Evolutionary conservation across 2,797 vertebrate genomes (phyloP).

Genomic region (Fistularia tabacaria): DNA sequence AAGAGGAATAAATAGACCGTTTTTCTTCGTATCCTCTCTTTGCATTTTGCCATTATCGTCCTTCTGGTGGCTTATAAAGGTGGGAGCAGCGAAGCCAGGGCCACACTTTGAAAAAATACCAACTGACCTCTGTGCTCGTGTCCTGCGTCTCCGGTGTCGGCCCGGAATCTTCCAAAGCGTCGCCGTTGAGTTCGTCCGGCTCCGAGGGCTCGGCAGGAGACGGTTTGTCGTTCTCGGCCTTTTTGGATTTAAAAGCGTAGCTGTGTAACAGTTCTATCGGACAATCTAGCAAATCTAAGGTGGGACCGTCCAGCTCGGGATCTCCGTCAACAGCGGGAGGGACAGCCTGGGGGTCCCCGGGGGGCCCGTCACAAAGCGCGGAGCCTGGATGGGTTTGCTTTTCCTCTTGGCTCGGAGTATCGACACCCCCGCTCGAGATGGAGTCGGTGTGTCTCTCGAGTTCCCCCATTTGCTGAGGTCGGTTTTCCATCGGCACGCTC

Average conservation of each 20-base stretch:
- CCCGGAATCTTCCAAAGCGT: constrained; percentile 8
- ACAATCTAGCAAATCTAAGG: constrained; percentile 38
- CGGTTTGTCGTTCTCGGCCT: constrained; percentile 25
- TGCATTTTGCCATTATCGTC: too few species aligned
- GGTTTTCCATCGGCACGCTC: constrained; percentile 5
- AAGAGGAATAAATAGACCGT: too few species aligned
- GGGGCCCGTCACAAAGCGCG: constrained; percentile 5
- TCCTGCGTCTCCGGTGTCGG: constrained; percentile 10
- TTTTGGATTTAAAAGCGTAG: constrained; percentile 53
- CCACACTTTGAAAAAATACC: not conserved
- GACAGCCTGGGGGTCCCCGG: constrained; percentile 5
- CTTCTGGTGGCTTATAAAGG: too few species aligned
- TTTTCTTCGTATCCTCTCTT: too few species aligned
- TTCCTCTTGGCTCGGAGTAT: constrained; percentile 13
- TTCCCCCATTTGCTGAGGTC: constrained; percentile 8
- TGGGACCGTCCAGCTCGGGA: constrained; percentile 53
- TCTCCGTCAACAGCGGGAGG: constrained; percentile 28
- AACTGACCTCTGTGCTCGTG: constrained; percentile 46
- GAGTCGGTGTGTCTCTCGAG: constrained; percentile 2
- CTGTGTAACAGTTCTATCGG: constrained; percentile 58
- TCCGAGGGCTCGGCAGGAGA: constrained; percentile 14
- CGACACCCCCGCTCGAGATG: not conserved
- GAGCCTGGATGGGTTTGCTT: not conserved
- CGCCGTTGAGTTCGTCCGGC: constrained; percentile 29
- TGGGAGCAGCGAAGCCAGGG: too few species aligned